phyloP scores from a whole-genome alignment of 1,140 invertebrate genomes.

The Brachionus asplanchnoidis region DNA sequence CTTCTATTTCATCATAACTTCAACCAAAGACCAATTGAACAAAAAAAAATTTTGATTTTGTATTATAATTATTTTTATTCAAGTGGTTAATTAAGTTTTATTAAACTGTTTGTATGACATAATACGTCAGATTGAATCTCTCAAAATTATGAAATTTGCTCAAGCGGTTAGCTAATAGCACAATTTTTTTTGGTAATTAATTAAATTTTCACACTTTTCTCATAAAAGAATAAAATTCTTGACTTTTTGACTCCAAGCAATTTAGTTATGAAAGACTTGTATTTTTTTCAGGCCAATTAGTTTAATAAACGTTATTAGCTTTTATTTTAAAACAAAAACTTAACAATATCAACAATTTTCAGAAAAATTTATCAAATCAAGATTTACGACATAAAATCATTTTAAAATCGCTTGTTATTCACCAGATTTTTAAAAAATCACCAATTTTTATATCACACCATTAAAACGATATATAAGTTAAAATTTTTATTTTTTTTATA shows the following conservation, averaged over 20 bases:
- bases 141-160: not conserved
- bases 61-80: too few species aligned
- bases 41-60: too few species aligned
- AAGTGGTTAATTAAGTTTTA: too few species aligned
- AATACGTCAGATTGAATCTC: not conserved
- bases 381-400: too few species aligned
- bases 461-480: too few species aligned
- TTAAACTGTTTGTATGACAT: too few species aligned
- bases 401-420: too few species aligned
- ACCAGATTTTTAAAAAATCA: too few species aligned
- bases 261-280: not conserved
- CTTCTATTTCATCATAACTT: too few species aligned
- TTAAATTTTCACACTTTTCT: not conserved
- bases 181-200: not conserved
- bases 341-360: not conserved
- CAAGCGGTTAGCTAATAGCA: not conserved
- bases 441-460: too few species aligned
- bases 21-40: too few species aligned
- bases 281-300: not conserved
- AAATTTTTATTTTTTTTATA: too few species aligned
- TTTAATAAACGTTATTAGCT: not conserved
- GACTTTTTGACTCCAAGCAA: not conserved
- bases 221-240: not conserved
- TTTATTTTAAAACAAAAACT: not conserved
- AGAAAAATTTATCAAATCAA: not conserved